Evolutionary conservation across 2,113 vertebrate species (phyloP), one percentile per base, ranked within the genome.

Genomic region (Pterophyllum scalare): DNA sequence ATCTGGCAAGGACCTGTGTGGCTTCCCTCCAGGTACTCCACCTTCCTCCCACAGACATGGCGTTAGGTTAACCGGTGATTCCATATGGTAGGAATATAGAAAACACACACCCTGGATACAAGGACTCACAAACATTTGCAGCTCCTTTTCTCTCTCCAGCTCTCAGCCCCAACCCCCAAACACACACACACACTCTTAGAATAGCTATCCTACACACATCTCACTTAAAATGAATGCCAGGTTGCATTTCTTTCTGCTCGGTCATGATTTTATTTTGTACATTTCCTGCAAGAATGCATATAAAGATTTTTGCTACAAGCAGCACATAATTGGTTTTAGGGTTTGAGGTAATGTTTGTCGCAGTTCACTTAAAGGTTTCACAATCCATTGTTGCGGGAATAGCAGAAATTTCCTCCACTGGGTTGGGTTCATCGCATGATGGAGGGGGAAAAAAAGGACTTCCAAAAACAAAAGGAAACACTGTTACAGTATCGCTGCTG

Each of bases 251-350:
- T 81, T 88, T 83, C 79, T 89, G 88, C 84, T 38, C 35, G 5
- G 74, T 92, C 82, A 82, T 76, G 81, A 77, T 78, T 88, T 85
- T 83, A 46, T 78, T 81, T 84, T 84, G 12, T 64, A 89, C 54
- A 75, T 88, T 89, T 83, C 40, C 78, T 86, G 46, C 61, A 84
- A 90, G 82, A 84, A 84, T 38, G 60, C 65, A 65, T 40, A 17
- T 40, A 67, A 77, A 64, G 74, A 75, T 72, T 86, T 8, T 84
- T 79, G 38, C 76, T 31, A 62, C 75, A 24, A 70, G 75, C 64
- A 61, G 64, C 84, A 77, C n/a, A 61, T 77, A 62, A 83, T 58
- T 67, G 38, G 0, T 88, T 88, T 85, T 54, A 19, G 61, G 57
- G 77, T 56, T 72, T 10, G 5, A 60, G 65, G 54, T 24, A 19